Conservation (phyloP, 1,140 invertebrate genomes). For the Neelides sp. region DNA sequence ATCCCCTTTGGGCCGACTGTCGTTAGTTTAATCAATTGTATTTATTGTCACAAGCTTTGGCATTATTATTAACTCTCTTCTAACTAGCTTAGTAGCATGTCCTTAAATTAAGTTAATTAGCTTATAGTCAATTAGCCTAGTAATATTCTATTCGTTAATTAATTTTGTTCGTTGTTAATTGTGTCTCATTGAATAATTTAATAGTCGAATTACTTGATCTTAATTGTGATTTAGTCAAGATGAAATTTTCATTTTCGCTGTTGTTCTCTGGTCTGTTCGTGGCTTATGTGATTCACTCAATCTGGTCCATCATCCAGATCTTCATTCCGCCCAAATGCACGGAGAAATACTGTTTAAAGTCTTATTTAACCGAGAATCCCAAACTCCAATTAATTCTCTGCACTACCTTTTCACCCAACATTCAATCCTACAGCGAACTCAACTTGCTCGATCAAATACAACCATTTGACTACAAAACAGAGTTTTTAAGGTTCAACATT, state of each 20-base stretch:
- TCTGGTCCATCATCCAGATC: constrained; percentile 56
- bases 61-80: too few relatives aligned
- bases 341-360: constrained; percentile 38
- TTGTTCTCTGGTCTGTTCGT: constrained; percentile 51
- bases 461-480: constrained; percentile 26
- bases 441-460: constrained; percentile 23
- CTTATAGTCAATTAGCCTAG: too few relatives aligned
- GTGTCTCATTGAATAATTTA: too few relatives aligned
- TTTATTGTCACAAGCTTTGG: too few relatives aligned
- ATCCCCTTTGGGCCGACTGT: too few relatives aligned
- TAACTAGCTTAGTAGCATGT: too few relatives aligned
- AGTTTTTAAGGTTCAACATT: constrained; percentile 20
- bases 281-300: constrained; percentile 55
- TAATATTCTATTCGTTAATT: too few relatives aligned
- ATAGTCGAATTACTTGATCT: too few relatives aligned
- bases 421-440: constrained; percentile 25
- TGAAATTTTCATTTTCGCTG: constrained; percentile 39
- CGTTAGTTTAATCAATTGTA: too few relatives aligned
- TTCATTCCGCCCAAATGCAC: constrained; percentile 56
- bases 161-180: too few relatives aligned
- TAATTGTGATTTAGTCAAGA: too few relatives aligned
- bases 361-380: constrained; percentile 34
- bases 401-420: constrained; percentile 25
- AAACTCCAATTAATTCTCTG: constrained; percentile 46
- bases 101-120: too few relatives aligned